Percentiles rank a stretch among this genome's conserved stretches.
phyloP scores from a whole-genome alignment of 2,888 invertebrate species.

The Dynastes tityus region DNA sequence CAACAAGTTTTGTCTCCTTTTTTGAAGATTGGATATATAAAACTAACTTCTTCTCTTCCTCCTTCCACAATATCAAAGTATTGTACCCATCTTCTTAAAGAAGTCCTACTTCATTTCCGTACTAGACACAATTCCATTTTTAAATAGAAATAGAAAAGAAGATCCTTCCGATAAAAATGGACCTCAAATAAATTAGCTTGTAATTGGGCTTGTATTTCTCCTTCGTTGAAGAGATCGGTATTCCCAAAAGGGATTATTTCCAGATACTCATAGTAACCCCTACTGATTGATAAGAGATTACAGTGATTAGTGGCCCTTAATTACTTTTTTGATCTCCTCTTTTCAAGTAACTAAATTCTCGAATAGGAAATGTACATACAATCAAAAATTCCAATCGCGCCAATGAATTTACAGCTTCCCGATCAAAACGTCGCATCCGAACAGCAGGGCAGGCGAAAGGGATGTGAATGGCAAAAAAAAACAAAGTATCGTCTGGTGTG shows the following conservation, averaged over 20 bases:
- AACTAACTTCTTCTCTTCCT: no score
- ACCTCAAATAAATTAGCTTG: slow-evolving; percentile 4
- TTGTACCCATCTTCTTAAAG: no score
- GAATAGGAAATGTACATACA: neutral
- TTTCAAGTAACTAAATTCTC: slow-evolving; percentile 5
- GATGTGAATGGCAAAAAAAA: neutral
- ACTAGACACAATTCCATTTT: neutral
- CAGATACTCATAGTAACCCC: neutral
- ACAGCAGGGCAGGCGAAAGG: neutral
- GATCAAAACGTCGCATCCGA: slow-evolving; percentile 1
- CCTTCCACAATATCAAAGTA: no score
- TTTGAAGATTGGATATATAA: no score
- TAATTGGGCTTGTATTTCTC: neutral
- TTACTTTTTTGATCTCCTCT: slow-evolving; percentile 1
- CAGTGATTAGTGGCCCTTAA: slow-evolving; percentile 13
- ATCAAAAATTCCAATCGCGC: slow-evolving; percentile 20
- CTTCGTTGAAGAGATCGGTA: neutral
- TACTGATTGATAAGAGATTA: slow-evolving; percentile 24
- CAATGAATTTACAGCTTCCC: slow-evolving; percentile 13
- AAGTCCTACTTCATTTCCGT: no score
- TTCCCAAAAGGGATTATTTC: slow-evolving; percentile 18
- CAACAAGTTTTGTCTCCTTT: no score
- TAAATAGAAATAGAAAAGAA: neutral
- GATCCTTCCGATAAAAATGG: neutral
- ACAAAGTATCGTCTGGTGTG: slow-evolving; percentile 32